A percentile compares a stretch with the other conserved stretches of the same genome.
phyloP scores from a whole-genome alignment of 2,113 vertebrate genomes.

The Myotis lucifugus region DNA sequence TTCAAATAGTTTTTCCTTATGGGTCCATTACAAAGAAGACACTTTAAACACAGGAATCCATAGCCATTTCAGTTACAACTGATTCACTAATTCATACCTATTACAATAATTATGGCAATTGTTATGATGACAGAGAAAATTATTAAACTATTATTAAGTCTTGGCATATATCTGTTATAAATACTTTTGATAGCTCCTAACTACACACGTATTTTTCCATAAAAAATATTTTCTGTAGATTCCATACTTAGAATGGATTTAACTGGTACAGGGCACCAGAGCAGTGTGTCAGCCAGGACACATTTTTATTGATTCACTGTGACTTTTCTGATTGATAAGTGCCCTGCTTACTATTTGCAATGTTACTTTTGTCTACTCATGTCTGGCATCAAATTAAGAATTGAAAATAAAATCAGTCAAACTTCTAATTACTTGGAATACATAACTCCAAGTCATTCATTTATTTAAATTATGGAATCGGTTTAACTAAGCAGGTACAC shows the following conservation, averaged over 20 bases:
- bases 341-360: background rate
- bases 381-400: constrained; percentile 9
- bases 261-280: background rate
- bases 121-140: background rate
- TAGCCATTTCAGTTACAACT: background rate
- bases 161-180: background rate
- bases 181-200: constrained; percentile 2
- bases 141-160: constrained; percentile 40
- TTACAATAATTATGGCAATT: background rate
- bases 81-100: background rate
- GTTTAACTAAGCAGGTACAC: background rate
- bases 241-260: background rate
- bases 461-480: constrained; percentile 13
- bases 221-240: background rate
- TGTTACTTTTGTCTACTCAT: background rate
- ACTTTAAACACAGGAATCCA: background rate
- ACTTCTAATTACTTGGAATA: constrained; percentile 48
- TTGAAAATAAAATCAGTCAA: constrained; percentile 54
- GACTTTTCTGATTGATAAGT: background rate
- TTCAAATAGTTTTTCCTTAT: background rate
- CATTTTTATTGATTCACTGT: background rate
- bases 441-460: background rate
- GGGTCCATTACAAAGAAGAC: background rate
- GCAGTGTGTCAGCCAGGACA: fast-evolving
- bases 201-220: background rate